These are phyloP conservation scores for Leptinotarsa peninsularis DNA, from an alignment of 2,888 invertebrate species.

Conservation along the genomic window DNA sequence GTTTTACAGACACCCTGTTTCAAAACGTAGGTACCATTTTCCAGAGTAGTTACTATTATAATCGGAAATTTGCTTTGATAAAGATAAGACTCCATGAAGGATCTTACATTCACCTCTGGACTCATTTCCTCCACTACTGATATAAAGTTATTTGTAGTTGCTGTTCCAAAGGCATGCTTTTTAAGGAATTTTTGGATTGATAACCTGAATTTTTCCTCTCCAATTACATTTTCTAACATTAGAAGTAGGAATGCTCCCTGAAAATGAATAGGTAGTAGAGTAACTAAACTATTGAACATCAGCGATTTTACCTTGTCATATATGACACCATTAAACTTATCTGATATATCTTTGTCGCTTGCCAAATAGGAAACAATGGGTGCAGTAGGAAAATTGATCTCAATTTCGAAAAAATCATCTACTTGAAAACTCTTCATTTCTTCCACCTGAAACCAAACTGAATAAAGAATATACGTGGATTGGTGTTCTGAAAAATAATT, in stretches of 20 bases:
- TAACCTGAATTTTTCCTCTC: constrained; percentile 75
- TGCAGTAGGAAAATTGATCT: constrained; percentile 21
- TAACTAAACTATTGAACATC: constrained; percentile 6
- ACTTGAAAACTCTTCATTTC: constrained; percentile 33
- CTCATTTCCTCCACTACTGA: constrained; percentile 71
- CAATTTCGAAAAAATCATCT: constrained; percentile 40
- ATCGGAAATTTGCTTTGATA: constrained; percentile 87
- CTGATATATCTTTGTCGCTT: constrained; percentile 31
- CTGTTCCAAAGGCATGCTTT: constrained; percentile 76
- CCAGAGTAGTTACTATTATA: constrained; percentile 69
- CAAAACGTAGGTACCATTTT: constrained; percentile 67
- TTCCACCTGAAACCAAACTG: constrained; percentile 32
- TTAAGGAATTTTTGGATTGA: constrained; percentile 79
- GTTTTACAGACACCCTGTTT: constrained; percentile 80
- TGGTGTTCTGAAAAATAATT: too few relatives aligned
- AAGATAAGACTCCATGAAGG: constrained; percentile 85
- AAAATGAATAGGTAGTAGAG: constrained; percentile 34
- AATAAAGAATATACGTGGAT: too few relatives aligned
- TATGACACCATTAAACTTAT: constrained; percentile 40
- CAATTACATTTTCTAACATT: constrained; percentile 86
- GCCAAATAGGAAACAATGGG: constrained; percentile 42
- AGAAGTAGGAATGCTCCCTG: constrained; percentile 84
- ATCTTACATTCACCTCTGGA: constrained; percentile 68
- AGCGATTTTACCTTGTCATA: constrained; percentile 45
- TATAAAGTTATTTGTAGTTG: constrained; percentile 82